These are phyloP conservation scores for Gallinago solitaria DNA, from an alignment of 2,797 vertebrate species.

Conservation along the genomic window DNA sequence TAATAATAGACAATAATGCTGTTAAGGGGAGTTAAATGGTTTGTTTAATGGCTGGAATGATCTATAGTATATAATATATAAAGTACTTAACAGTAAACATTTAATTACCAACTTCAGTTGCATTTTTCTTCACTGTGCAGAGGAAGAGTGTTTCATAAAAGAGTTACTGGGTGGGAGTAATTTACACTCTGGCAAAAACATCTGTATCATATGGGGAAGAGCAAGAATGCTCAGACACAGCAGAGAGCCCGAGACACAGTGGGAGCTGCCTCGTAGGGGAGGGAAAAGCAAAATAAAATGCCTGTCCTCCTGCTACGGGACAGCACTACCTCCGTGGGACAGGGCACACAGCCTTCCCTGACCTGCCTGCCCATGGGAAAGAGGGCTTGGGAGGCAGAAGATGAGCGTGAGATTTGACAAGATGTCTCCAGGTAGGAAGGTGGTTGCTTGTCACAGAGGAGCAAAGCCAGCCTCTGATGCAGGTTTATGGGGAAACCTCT, in stretches of 20 bases:
- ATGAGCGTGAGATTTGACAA: neutral
- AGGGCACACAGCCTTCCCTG: neutral
- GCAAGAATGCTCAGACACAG: neutral
- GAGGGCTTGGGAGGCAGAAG: neutral
- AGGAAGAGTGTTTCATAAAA: constrained; percentile 43
- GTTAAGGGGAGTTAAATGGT: constrained; percentile 58
- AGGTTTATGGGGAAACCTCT: neutral
- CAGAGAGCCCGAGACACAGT: neutral
- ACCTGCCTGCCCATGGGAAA: neutral
- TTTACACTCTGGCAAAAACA: constrained; percentile 37
- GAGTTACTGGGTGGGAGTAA: constrained; percentile 38
- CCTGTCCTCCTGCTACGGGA: neutral
- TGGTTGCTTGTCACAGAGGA: neutral
- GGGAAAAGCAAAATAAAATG: neutral
- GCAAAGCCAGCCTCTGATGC: neutral
- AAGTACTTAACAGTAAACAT: constrained; percentile 73
- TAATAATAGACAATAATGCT: constrained; percentile 70
- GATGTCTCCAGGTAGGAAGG: neutral
- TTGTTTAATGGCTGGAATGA: constrained; percentile 66
- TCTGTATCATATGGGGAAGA: neutral
- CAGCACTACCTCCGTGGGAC: neutral
- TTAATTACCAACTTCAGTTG: constrained; percentile 66
- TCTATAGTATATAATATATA: constrained; percentile 50
- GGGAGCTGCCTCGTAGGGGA: neutral
- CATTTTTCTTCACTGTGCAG: constrained; percentile 46